Conservation (phyloP, 2,113 vertebrate genomes). For the Pundamilia nyererei region DNA sequence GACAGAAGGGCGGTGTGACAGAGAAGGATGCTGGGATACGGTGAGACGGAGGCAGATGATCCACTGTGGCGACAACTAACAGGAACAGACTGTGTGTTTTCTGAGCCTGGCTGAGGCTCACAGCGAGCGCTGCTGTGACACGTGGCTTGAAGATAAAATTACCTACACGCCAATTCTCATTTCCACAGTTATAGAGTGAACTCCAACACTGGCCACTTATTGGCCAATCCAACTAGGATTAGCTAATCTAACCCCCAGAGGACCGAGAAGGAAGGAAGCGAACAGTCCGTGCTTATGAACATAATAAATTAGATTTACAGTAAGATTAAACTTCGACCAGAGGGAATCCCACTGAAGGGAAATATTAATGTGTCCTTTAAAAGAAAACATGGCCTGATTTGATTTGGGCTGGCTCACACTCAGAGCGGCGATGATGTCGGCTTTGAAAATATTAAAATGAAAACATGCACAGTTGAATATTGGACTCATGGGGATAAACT, state of each 20-base stretch:
- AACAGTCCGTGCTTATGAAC: background rate
- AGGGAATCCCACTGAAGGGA: background rate
- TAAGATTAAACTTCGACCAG: background rate
- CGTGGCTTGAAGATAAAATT: background rate
- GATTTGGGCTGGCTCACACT: background rate
- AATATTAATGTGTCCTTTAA: background rate
- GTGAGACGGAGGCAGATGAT: background rate
- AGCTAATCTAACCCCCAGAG: background rate
- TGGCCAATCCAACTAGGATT: background rate
- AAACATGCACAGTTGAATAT: background rate
- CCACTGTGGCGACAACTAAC: background rate
- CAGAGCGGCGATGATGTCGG: background rate
- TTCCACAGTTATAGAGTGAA: background rate
- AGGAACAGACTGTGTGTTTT: background rate
- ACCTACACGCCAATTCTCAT: background rate
- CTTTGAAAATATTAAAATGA: background rate
- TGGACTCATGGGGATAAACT: background rate
- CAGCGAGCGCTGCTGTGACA: background rate
- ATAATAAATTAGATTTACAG: slow-evolving; percentile 11
- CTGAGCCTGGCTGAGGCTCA: background rate
- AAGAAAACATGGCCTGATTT: background rate
- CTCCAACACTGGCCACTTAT: background rate
- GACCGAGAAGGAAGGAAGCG: background rate
- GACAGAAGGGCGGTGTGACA: rapidly evolving
- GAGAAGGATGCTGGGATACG: background rate